Conservation (phyloP, 2,888 invertebrate genomes). For the Lasius platythorax region DNA sequence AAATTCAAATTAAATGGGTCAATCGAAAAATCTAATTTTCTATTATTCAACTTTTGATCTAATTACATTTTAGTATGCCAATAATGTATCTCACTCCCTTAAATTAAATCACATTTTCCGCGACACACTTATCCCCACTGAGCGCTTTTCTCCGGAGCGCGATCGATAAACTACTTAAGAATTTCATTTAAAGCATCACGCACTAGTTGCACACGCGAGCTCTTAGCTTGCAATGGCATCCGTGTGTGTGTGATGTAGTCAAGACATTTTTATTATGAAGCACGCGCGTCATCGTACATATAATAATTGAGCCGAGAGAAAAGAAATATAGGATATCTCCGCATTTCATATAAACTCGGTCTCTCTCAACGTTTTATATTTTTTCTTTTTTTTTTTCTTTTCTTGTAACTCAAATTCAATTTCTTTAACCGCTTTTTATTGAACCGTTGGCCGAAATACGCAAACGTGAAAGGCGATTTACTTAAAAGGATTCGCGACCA, state of each 20-base stretch:
- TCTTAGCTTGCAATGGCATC: slow-evolving; percentile 47
- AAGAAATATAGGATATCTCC: not conserved
- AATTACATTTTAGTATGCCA: slow-evolving; percentile 10
- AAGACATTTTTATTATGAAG: slow-evolving; percentile 51
- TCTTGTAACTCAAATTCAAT: not conserved
- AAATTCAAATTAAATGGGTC: not conserved
- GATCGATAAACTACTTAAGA: slow-evolving; percentile 56
- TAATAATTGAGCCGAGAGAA: slow-evolving; percentile 7
- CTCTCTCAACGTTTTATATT: not conserved
- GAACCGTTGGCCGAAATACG: not conserved
- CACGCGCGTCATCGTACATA: slow-evolving; percentile 40
- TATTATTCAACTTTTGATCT: not conserved
- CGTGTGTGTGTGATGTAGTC: slow-evolving; percentile 50
- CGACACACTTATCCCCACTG: slow-evolving; percentile 44
- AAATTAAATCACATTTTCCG: slow-evolving; percentile 47
- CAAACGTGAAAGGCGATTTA: slow-evolving; percentile 2
- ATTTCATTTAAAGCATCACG: slow-evolving; percentile 59
- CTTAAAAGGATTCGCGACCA: slow-evolving; percentile 4
- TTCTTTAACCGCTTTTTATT: not conserved
- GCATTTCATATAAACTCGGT: not conserved
- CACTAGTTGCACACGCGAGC: slow-evolving; percentile 59
- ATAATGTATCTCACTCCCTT: slow-evolving; percentile 9
- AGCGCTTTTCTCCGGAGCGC: slow-evolving; percentile 19
- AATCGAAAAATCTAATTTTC: slow-evolving; percentile 15
- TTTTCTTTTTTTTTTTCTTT: not conserved